A percentile compares a stretch with the other conserved stretches of the same genome.
These are phyloP conservation scores for Phylloscopus whistleri DNA, from an alignment of 2,113 vertebrate genomes.

Conservation along the genomic window DNA sequence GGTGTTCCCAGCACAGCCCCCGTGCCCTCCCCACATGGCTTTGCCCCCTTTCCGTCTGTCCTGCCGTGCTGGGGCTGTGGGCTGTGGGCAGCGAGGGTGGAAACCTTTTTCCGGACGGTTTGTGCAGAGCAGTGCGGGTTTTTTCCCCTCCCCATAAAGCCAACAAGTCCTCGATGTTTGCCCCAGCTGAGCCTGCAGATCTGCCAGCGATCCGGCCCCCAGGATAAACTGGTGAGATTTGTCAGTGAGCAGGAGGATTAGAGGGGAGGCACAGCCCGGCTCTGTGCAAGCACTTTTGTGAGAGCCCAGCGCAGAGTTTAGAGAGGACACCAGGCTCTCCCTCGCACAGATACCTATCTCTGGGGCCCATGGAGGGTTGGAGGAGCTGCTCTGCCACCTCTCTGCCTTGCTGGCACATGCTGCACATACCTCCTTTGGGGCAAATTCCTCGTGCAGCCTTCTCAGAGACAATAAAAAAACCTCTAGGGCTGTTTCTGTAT, in stretches of 20 bases:
- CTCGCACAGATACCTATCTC: neutral
- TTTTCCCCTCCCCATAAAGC: neutral
- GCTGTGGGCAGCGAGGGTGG: neutral
- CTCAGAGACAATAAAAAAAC: neutral
- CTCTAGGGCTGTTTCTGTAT: neutral
- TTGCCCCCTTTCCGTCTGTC: neutral
- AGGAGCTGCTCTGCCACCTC: neutral
- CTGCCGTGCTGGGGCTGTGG: rapidly evolving
- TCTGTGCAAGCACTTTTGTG: neutral
- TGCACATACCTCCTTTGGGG: conserved; percentile 20
- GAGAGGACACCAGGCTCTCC: neutral
- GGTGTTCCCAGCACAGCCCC: neutral
- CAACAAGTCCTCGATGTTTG: neutral
- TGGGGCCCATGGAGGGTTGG: neutral
- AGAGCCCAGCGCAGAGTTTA: neutral
- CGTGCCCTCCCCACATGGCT: rapidly evolving
- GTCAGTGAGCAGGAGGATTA: neutral
- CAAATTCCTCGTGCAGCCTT: neutral
- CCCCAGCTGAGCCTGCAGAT: neutral
- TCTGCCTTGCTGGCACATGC: neutral
- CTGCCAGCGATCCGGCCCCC: rapidly evolving
- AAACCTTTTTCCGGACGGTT: neutral
- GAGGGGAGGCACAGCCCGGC: neutral
- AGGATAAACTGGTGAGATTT: neutral
- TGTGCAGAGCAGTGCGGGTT: neutral